Base-by-base conservation (phyloP, 2,113 vertebrate species). In the Penelope pileata region DNA sequence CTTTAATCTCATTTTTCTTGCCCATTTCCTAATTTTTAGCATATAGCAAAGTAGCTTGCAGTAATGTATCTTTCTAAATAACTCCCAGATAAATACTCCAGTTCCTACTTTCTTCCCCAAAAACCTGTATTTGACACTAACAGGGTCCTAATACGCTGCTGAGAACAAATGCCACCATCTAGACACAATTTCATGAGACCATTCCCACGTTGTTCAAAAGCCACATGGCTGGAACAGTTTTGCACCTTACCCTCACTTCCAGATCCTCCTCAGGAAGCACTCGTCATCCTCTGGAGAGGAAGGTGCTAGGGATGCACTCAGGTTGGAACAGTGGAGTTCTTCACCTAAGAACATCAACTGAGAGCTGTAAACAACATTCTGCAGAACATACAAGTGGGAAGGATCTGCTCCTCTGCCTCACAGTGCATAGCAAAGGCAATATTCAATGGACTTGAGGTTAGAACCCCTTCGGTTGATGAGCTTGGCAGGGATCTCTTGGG, bases 301-400 rank as follows among this genome's bases (percentile, higher is more conserved):
- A 83, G 43, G 47, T 1, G 1, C 5, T 13, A 29, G 18, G 30
- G 51, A 66, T 6, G 3, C 23, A 34, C 0, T 0, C 45, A 68
- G 45, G 30, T 34, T 78, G 47, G 30, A 42, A 67, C 21, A 84
- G 16, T 4, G 6, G 23, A 12, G 36, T 16, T 56, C 43, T 75
- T 34, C 42, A 63, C 19, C 62, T 13, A 36, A 58, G 36, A 74
- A 24, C 23, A 64, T 16, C 54, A 58, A 26, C 26, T 7, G 30
- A 40, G 6, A 19, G 68, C 54, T 80, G 14, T 10, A 64, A 85
- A 34, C 26, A 63, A 40, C 45, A 26, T 9, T 6, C n/a, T 23
- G 30, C 48, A 58, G 62, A 40, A 69, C 68, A 56, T 2, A 0
- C 10, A 54, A 48, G 45, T 7, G 18, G 34, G 17, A 78, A 83